Evolutionary conservation across 2,888 invertebrate genomes (phyloP).

Genomic region (Yponomeuta sedellus): DNA sequence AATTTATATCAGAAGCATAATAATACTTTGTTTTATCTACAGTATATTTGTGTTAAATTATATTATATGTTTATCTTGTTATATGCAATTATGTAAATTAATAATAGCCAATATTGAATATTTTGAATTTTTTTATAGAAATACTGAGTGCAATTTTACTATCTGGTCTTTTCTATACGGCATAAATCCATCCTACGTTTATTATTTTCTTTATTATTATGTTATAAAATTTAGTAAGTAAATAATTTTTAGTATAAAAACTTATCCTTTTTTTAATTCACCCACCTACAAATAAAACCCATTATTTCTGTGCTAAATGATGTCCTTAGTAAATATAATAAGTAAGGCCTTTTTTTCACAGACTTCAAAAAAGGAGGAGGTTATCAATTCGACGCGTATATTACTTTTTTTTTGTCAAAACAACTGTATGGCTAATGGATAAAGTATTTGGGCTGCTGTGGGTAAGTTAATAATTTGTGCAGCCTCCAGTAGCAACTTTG

Average conservation of each 20-base stretch:
- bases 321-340: too few relatives aligned
- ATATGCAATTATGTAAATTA: not conserved
- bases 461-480: too few relatives aligned
- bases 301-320: too few relatives aligned
- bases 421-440: too few relatives aligned
- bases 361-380: too few relatives aligned
- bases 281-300: not conserved
- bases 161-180: not conserved
- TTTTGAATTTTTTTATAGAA: slow-evolving; percentile 3
- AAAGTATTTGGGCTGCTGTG: too few relatives aligned
- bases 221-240: not conserved
- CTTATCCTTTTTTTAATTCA: not conserved
- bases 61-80: not conserved
- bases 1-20: not conserved
- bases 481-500: too few relatives aligned
- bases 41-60: not conserved
- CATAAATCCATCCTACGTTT: not conserved
- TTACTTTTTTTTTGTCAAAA: too few relatives aligned
- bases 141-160: not conserved
- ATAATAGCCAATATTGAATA: not conserved
- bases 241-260: not conserved
- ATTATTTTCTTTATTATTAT: not conserved
- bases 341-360: too few relatives aligned
- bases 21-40: not conserved
- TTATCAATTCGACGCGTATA: too few relatives aligned